A percentile compares a stretch with the other conserved stretches of the same genome.
Conservation (phyloP, 2,888 invertebrate species). For the Apamea anceps region DNA sequence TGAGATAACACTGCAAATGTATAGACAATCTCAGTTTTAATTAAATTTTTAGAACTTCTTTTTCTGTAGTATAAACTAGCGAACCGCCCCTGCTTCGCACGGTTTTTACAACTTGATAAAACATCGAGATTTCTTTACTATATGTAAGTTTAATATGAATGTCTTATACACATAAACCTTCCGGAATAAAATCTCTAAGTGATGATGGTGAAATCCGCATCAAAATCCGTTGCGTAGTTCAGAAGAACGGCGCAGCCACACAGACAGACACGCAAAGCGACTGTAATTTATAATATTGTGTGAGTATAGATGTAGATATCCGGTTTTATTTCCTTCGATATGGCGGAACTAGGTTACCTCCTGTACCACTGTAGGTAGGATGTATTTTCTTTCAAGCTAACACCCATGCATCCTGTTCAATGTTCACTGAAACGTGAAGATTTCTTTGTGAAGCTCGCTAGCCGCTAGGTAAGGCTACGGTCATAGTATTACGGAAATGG, state of each 20-base stretch:
- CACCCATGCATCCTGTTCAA: conserved; percentile 23
- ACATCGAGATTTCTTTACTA: not conserved
- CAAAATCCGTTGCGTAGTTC: not conserved
- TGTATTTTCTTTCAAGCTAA: conserved; percentile 30
- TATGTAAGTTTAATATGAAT: not conserved
- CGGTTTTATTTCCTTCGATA: not conserved
- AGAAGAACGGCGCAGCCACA: not conserved
- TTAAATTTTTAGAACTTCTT: not conserved
- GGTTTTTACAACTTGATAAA: not conserved
- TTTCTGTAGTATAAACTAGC: not conserved
- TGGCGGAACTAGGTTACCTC: conserved; percentile 3
- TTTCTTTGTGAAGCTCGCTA: conserved; percentile 23
- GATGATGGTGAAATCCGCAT: not conserved
- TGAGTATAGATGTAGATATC: not conserved
- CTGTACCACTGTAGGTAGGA: not conserved
- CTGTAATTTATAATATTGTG: not conserved
- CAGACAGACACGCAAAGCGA: not conserved
- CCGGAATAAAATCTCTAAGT: not conserved
- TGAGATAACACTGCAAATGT: not conserved
- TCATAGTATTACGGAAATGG: not conserved
- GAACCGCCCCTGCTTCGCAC: no score
- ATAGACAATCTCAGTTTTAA: not conserved
- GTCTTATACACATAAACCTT: not conserved
- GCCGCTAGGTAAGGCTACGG: conserved; percentile 13
- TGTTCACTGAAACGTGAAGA: conserved; percentile 36